Conservation (phyloP, 1,140 invertebrate genomes). For the Solen grandis region DNA sequence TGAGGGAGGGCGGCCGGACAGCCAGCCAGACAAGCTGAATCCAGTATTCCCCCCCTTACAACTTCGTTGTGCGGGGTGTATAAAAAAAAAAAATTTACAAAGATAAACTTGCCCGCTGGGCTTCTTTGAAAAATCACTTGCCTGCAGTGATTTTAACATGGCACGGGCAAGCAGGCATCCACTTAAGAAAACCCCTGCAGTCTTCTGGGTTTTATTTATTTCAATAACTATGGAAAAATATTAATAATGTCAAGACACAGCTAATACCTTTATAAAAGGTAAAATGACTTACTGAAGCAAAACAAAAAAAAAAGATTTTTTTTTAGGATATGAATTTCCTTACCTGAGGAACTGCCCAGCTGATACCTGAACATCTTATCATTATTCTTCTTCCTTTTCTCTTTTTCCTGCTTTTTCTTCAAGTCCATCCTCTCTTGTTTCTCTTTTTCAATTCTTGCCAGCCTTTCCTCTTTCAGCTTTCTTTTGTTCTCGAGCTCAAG, state of each 20-base stretch:
- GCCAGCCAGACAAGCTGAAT: too few species aligned
- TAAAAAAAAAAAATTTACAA: too few species aligned
- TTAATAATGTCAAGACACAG: background rate
- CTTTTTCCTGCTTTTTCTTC: background rate
- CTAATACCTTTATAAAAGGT: background rate
- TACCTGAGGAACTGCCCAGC: constrained; percentile 31
- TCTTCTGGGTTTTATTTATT: too few species aligned
- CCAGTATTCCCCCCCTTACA: too few species aligned
- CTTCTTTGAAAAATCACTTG: too few species aligned
- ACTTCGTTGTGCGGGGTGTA: too few species aligned
- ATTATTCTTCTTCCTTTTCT: constrained; percentile 22
- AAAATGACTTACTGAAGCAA: background rate
- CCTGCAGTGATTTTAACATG: too few species aligned
- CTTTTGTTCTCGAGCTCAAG: background rate
- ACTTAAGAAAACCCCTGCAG: background rate
- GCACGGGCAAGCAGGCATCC: background rate
- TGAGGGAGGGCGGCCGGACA: too few species aligned
- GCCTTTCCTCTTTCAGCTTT: background rate
- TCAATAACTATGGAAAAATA: background rate
- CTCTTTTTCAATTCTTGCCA: background rate
- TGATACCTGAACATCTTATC: constrained; percentile 45
- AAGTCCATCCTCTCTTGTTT: background rate
- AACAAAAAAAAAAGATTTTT: background rate
- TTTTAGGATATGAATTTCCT: background rate
- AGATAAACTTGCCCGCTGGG: too few species aligned